phyloP scores from a whole-genome alignment of 37 sponge, comb jelly and placozoan species.

The Diacarnus erythraeanus region DNA sequence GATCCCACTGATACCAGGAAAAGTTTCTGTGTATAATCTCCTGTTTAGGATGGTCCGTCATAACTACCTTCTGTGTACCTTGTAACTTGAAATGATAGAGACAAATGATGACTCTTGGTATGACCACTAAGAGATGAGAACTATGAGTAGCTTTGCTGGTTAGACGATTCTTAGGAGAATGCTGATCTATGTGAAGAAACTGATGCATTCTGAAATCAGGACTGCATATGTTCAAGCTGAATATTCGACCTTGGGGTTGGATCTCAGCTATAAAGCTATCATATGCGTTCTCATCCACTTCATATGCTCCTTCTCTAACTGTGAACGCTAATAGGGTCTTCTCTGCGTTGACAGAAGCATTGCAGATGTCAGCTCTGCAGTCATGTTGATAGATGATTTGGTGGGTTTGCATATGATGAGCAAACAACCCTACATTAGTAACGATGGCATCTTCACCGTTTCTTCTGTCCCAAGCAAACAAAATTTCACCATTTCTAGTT shows the following conservation, averaged over 20 bases:
- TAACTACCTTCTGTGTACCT: constrained; percentile 1
- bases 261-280: constrained; percentile 54
- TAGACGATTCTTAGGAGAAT: not conserved
- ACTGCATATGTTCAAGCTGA: constrained; percentile 41
- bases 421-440: constrained; percentile 34
- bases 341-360: constrained; percentile 42
- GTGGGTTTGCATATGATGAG: not conserved
- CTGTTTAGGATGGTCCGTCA: constrained; percentile 27
- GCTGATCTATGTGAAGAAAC: constrained; percentile 24
- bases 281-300: not conserved
- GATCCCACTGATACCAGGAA: constrained; percentile 77
- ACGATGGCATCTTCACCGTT: not conserved
- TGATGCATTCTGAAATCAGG: constrained; percentile 45
- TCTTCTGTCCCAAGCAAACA: constrained; percentile 50
- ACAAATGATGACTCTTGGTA: constrained; percentile 25
- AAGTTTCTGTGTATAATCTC: constrained; percentile 24
- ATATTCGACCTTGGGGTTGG: constrained; percentile 31
- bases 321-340: constrained; percentile 54
- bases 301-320: constrained; percentile 28
- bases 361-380: constrained; percentile 2
- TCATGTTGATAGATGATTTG: constrained; percentile 46
- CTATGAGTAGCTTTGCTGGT: not conserved
- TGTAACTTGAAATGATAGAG: constrained; percentile 43
- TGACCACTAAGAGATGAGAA: constrained; percentile 50
- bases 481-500: constrained; percentile 30